Percentiles rank a stretch among this genome's conserved stretches.
These are phyloP conservation scores for Coreius guichenoti DNA, from an alignment of 2,797 vertebrate species.

Conservation along the genomic window DNA sequence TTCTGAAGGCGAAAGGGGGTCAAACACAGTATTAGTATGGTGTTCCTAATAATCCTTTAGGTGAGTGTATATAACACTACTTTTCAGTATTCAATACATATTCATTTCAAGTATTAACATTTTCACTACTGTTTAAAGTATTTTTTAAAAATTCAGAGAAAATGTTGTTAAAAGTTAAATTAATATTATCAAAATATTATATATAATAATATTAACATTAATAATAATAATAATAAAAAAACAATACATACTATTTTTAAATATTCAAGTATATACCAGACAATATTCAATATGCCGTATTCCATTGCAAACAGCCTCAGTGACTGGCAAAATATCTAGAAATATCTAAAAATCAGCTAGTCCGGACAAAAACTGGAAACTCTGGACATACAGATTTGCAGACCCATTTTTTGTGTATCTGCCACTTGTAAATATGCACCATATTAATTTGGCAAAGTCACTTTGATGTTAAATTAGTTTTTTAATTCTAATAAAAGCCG, in stretches of 20 bases:
- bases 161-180: background rate
- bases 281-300: background rate
- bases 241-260: background rate
- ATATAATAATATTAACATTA: background rate
- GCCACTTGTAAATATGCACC: background rate
- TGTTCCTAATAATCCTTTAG: no score
- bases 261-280: background rate
- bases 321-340: background rate
- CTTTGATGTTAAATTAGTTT: background rate
- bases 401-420: background rate
- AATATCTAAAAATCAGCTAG: background rate
- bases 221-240: background rate
- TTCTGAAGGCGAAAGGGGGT: no score
- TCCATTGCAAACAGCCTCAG: background rate
- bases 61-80: no score
- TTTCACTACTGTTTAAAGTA: background rate
- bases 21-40: no score
- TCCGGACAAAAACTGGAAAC: background rate
- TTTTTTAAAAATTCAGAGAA: no score
- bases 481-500: background rate
- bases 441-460: background rate
- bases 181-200: background rate
- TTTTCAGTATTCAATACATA: no score
- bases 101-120: background rate
- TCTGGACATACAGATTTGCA: background rate